Evolutionary conservation across 2,113 vertebrate species (phyloP).

Genomic region (Ahaetulla prasina): DNA sequence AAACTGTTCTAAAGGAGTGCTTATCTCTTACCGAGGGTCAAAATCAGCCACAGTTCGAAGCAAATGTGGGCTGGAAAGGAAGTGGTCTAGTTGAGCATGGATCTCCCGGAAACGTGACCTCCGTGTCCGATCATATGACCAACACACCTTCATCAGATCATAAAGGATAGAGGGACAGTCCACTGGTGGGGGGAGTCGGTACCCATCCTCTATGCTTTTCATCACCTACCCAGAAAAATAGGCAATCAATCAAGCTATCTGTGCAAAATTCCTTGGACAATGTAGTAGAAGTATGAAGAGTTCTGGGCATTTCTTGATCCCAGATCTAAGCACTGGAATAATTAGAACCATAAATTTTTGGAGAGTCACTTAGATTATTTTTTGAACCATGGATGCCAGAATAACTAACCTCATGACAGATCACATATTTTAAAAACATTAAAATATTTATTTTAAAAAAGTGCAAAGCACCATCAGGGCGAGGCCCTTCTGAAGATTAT

Average conservation of each 20-base stretch:
- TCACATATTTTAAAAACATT: not conserved
- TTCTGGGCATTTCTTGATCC: not conserved
- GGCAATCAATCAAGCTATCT: not conserved
- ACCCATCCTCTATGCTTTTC: conserved; percentile 75
- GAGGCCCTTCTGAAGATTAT: not conserved
- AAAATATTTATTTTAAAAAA: not conserved
- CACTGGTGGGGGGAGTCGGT: conserved; percentile 71
- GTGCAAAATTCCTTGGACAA: not conserved
- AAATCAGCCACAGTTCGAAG: conserved; percentile 74
- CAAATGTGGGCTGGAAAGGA: conserved; percentile 69
- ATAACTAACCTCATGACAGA: not conserved
- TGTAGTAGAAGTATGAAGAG: not conserved
- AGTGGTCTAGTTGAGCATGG: conserved; percentile 68
- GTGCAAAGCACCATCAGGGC: not conserved
- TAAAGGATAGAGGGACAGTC: conserved; percentile 76
- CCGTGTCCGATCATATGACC: conserved; percentile 63
- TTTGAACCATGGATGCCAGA: not conserved
- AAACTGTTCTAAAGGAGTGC: not conserved
- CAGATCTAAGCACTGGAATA: not conserved
- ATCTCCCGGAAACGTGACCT: conserved; percentile 74
- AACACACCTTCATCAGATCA: conserved; percentile 77
- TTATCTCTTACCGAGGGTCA: conserved; percentile 66
- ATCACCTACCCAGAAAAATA: conserved; percentile 66
- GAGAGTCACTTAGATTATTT: not conserved
- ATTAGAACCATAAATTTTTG: not conserved